Evolutionary conservation across 2,888 invertebrate genomes (phyloP).

Genomic region (Dolomedes plantarius): DNA sequence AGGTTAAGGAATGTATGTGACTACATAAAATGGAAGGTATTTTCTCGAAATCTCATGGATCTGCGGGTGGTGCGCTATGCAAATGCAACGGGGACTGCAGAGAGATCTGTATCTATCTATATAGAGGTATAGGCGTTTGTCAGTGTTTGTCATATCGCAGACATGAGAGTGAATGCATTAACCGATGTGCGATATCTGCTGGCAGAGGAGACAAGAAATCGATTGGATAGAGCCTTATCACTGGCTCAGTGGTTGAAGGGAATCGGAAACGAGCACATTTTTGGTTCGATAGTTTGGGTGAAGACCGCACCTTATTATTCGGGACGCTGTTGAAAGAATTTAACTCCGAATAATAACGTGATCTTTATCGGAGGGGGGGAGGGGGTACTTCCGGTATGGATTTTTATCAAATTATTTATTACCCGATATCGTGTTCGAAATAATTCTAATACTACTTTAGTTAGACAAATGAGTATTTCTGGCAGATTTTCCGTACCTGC

Average conservation of each 20-base stretch:
- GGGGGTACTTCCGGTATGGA: too few species aligned
- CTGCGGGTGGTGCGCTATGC: too few species aligned
- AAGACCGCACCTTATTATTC: too few species aligned
- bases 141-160: conserved; percentile 25
- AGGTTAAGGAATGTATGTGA: conserved; percentile 10
- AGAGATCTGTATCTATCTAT: conserved; percentile 40
- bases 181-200: neutral
- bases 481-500: too few species aligned
- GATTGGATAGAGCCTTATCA: neutral
- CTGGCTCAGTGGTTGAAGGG: neutral
- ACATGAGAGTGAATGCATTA: conserved; percentile 36
- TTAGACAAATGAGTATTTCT: too few species aligned
- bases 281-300: neutral
- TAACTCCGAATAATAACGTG: too few species aligned
- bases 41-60: neutral
- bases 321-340: too few species aligned
- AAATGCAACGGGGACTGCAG: neutral
- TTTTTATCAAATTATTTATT: too few species aligned
- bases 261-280: conserved; percentile 9
- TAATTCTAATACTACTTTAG: too few species aligned
- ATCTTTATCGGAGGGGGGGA: too few species aligned
- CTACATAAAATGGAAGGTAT: conserved; percentile 45
- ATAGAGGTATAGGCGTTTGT: neutral
- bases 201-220: neutral
- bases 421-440: too few species aligned